phyloP scores from a whole-genome alignment of 2,888 invertebrate genomes.

The Thysanoteuthis rhombus region DNA sequence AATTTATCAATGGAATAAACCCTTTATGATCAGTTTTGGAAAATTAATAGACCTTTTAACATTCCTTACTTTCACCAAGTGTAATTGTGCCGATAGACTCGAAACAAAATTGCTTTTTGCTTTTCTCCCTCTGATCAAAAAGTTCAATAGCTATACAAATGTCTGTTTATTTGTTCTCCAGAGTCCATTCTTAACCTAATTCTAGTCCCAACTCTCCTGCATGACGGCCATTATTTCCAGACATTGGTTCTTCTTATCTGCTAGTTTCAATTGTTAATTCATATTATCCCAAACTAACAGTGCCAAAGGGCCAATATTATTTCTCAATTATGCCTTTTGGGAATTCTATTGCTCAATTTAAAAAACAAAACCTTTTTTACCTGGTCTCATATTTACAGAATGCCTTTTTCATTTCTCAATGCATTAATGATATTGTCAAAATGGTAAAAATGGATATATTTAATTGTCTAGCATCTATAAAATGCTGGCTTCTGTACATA shows the following conservation, averaged over 20 bases:
- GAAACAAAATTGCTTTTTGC: not conserved
- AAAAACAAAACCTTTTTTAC: no score
- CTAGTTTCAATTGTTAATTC: not conserved
- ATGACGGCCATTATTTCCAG: not conserved
- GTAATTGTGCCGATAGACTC: not conserved
- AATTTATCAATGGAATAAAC: not conserved
- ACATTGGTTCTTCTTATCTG: not conserved
- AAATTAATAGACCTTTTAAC: not conserved
- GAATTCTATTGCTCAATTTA: not conserved
- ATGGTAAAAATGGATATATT: no score
- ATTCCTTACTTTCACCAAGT: not conserved
- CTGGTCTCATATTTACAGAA: not conserved
- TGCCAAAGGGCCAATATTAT: constrained; percentile 12
- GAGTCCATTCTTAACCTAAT: not conserved
- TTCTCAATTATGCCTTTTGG: not conserved
- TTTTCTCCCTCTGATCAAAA: not conserved
- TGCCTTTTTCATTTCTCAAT: not conserved
- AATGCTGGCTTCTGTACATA: not conserved
- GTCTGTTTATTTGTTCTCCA: not conserved
- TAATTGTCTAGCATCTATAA: no score
- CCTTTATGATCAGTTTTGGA: no score
- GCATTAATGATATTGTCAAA: not conserved
- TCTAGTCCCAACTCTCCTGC: not conserved
- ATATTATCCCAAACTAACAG: not conserved
- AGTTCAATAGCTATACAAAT: not conserved